Evolutionary conservation across 2,888 invertebrate genomes (phyloP), one percentile per base, ranked within the genome.

Genomic region (Crocallis elinguaria): DNA sequence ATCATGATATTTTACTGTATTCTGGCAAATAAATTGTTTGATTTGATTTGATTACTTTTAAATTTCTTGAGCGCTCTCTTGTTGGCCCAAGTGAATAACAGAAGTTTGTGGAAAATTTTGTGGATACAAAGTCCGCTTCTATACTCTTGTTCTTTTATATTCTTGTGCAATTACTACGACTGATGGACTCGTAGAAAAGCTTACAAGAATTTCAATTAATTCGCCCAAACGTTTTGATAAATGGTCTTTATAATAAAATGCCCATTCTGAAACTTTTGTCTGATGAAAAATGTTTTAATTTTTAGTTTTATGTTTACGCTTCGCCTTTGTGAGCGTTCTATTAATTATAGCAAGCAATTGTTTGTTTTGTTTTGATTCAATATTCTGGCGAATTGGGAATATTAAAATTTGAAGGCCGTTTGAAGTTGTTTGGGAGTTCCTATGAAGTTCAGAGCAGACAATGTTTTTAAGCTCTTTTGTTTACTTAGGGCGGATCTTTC

Each of bases 141-240:
- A 3, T 12, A 23, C 35, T 9, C 8, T 44, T n/a, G 23, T 25
- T 35, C 14, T 35, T 44, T 21, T 9, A 6, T 37, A 19, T 6
- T 23, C 11, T 32, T n/a, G n/a, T n/a, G 23, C 33, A 32, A 48
- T 48, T 32, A 48, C 30, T 19, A 38, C 16, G 19, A 23, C 27
- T 39, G 38, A 38, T 38, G 38, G 32, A 32, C 29, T n/a, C n/a
- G n/a, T 30, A 14, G 19, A 36, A 37, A 30, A 29, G 42, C 27
- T 37, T 30, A 49, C 29, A 32, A 49, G 49, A 41, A 43, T 49
- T 49, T 42, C 30, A 36, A 43, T 37, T 43, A 43, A 49, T 49
- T 49, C 30, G 23, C 14, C 30, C 12, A 49, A 50, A 43, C 29
- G 29, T 30, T 23, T 43, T 37, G 42, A 50, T 36, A 37, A 43